Evolutionary conservation across 1,140 invertebrate genomes (phyloP), one percentile per base, ranked within the genome.

Genomic region (Drosophila teissieri): DNA sequence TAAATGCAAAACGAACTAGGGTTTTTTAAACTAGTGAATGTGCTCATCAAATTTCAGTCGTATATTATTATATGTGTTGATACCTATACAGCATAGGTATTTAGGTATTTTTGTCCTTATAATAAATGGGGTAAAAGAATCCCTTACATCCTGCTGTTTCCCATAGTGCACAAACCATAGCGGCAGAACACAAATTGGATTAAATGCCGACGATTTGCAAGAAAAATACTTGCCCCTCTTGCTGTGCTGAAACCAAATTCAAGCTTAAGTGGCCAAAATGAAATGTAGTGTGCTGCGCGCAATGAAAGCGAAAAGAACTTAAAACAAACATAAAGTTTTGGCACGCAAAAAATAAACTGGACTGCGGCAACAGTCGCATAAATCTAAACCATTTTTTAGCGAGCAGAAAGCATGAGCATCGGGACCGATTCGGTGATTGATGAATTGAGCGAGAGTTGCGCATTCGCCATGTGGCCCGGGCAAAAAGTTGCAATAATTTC

Each of bases 401-500:
- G 45, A 46, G 34, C 12, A 48, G 45, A 60, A 56, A 75, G 79
- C 57, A 57, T 48, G 78, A 63, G 55, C 77, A 49, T 48, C 44
- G 48, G 40, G 57, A 58, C 60, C 40, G 55, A 56, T 63, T 65
- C 62, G 52, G 70, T 86, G 82, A 86, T 86, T 86, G 79, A 86
- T 86, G 82, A 77, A 86, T 85, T 74, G 74, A 48, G 61, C 54
- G 63, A 68, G 63, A 68, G 64, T 63, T 81, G 78, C 83, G 65
- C 82, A 79, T 83, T 79, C 83, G 69, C 64, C 82, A 88, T 78
- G 69, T 72, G 74, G 40, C 53, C 37, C 51, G 39, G 37, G 22
- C 63, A 86, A 73, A 75, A 78, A 56, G 34, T 73, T 58, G 83
- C 79, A 88, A 86, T 86, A 86, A 86, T 86, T 86, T 86, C 83